Percentiles rank a stretch among this genome's conserved stretches.
Evolutionary conservation across 1,140 invertebrate species (phyloP).

Genomic region (Drosophila pandora): DNA sequence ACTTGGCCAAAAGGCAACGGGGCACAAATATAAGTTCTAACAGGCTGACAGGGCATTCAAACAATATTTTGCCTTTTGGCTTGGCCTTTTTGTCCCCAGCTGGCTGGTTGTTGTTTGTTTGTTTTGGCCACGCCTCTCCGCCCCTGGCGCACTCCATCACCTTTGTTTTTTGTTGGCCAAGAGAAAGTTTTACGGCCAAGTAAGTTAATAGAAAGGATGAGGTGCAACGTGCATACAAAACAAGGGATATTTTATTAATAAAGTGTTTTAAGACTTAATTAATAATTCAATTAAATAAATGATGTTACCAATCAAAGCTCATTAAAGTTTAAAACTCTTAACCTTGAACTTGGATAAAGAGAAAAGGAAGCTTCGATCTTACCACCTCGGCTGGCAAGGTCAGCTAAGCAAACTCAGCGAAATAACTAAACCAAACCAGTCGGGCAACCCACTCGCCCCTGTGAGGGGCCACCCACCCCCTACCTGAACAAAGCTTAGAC

Average conservation of each 20-base stretch:
- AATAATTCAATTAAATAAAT: slow-evolving; percentile 14
- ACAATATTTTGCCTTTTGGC: slow-evolving; percentile 15
- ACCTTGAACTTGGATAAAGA: slow-evolving; percentile 56
- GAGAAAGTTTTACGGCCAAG: neutral
- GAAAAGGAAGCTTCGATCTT: slow-evolving; percentile 5
- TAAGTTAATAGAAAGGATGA: too few relatives aligned
- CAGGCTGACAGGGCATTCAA: slow-evolving; percentile 16
- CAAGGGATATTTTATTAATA: neutral
- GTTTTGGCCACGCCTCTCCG: slow-evolving; percentile 5
- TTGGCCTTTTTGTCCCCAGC: slow-evolving; percentile 24
- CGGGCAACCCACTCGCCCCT: slow-evolving; percentile 18
- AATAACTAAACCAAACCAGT: slow-evolving; percentile 49
- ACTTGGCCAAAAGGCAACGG: slow-evolving; percentile 16
- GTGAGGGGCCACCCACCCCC: neutral
- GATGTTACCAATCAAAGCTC: slow-evolving; percentile 4
- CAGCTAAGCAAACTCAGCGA: slow-evolving; percentile 50
- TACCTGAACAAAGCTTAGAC: slow-evolving; percentile 54
- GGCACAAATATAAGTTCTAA: slow-evolving; percentile 12
- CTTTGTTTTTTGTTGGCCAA: slow-evolving; percentile 24
- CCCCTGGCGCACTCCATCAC: neutral
- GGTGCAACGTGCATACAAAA: neutral
- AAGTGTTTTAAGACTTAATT: neutral
- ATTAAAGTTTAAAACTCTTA: slow-evolving; percentile 12
- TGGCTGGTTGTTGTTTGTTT: slow-evolving; percentile 26
- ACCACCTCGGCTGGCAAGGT: slow-evolving; percentile 50